A percentile compares a stretch with the other conserved stretches of the same genome.
phyloP scores from a whole-genome alignment of 2,797 vertebrate species.

The Siniperca scherzeri region DNA sequence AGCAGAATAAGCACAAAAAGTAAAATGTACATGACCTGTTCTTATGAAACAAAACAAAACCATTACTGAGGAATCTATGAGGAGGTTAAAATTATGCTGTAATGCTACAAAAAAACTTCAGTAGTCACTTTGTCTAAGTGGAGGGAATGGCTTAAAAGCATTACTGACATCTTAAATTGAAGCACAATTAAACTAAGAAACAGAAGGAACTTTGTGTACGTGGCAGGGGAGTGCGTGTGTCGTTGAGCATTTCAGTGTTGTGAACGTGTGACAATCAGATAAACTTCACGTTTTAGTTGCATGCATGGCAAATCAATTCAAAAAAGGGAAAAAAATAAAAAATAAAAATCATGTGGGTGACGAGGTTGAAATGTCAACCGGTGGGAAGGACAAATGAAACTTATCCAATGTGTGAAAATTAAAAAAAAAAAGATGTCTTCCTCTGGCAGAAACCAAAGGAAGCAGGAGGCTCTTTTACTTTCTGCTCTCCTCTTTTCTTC shows the following conservation, averaged over 20 bases:
- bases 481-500: constrained; percentile 6
- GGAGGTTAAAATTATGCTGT: constrained; percentile 49
- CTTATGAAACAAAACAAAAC: not conserved
- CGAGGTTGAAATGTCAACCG: constrained; percentile 28
- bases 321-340: not conserved
- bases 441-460: constrained; percentile 37
- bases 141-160: constrained; percentile 65
- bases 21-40: constrained; percentile 31
- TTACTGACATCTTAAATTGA: constrained; percentile 45
- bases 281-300: constrained; percentile 37
- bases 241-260: not conserved
- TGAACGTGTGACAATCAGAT: constrained; percentile 16
- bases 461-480: constrained; percentile 22
- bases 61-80: constrained; percentile 14
- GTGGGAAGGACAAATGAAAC: constrained; percentile 45
- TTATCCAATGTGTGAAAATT: constrained; percentile 28
- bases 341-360: not conserved
- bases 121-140: constrained; percentile 64
- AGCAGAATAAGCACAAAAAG: constrained; percentile 43
- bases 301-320: constrained; percentile 35
- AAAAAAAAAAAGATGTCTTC: constrained; percentile 36
- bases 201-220: constrained; percentile 1
- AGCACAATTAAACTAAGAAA: constrained; percentile 33
- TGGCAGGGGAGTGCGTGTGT: not conserved
- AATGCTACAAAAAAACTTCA: constrained; percentile 64